These are phyloP conservation scores for Melanogrammus aeglefinus DNA, from an alignment of 2,797 vertebrate genomes.

Conservation along the genomic window DNA sequence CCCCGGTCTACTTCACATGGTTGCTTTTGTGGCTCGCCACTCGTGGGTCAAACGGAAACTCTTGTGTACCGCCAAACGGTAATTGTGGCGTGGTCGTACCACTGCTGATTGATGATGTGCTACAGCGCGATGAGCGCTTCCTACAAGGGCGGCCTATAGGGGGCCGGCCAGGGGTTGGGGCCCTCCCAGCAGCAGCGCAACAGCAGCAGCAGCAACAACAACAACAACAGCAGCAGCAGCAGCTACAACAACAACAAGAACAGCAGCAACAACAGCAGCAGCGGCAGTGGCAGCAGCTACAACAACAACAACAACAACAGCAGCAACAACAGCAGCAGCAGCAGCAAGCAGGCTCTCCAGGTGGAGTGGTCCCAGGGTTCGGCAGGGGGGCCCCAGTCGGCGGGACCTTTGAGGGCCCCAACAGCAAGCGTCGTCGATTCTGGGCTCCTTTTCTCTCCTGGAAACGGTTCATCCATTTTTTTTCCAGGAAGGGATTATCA, in stretches of 20 bases:
- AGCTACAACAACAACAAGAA: conserved; percentile 60
- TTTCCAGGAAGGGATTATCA: background rate
- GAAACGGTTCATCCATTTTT: background rate
- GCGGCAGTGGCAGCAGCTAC: too few relatives aligned
- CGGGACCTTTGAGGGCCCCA: conserved; percentile 85
- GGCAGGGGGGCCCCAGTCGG: conserved; percentile 84
- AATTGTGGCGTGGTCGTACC: too few relatives aligned
- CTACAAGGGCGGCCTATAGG: conserved; percentile 71
- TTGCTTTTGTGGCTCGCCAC: background rate
- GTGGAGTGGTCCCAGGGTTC: conserved; percentile 78
- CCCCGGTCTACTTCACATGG: background rate
- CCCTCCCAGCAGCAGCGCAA: conserved; percentile 74
- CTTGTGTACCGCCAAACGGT: background rate
- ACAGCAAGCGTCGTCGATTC: conserved; percentile 90
- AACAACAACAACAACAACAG: too few relatives aligned
- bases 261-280: too few relatives aligned
- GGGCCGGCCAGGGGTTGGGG: conserved; percentile 85
- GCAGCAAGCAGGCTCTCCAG: conserved; percentile 41
- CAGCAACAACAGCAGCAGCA: too few relatives aligned
- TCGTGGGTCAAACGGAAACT: background rate
- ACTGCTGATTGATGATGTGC: conserved; percentile 1
- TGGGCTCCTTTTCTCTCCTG: conserved; percentile 39
- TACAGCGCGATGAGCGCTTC: conserved; percentile 88
- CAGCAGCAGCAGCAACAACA: conserved; percentile 63
- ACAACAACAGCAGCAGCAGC: conserved; percentile 53